These are phyloP conservation scores for Pogoniulus pusillus DNA, from an alignment of 2,797 vertebrate genomes.

Conservation along the genomic window DNA sequence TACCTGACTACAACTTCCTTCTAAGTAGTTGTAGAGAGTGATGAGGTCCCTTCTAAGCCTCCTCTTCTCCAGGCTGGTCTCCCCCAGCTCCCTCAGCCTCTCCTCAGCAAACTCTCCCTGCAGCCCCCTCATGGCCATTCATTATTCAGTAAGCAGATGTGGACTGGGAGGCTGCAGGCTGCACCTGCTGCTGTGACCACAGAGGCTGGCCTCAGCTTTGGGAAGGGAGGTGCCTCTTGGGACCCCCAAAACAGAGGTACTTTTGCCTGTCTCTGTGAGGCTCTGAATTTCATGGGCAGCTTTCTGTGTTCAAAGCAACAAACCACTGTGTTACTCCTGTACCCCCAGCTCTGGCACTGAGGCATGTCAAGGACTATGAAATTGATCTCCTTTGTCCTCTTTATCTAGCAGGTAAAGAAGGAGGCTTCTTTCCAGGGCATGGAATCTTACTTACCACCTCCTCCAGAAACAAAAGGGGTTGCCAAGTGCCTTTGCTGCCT, in stretches of 20 bases:
- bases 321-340: neutral
- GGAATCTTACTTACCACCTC: neutral
- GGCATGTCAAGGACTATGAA: neutral
- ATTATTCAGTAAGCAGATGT: neutral
- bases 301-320: neutral
- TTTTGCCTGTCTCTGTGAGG: neutral
- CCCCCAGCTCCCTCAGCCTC: no score
- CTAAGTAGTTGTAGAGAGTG: no score
- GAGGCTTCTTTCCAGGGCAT: neutral
- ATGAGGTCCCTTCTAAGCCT: no score
- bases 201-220: neutral
- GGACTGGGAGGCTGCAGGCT: neutral
- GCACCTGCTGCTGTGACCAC: neutral
- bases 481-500: neutral
- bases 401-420: neutral
- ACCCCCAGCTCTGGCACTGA: no score
- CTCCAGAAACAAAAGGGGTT: neutral
- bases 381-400: neutral
- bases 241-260: neutral
- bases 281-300: neutral
- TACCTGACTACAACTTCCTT: no score
- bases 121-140: no score
- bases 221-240: neutral
- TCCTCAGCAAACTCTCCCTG: no score
- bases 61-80: no score